phyloP scores from a whole-genome alignment of 2,888 invertebrate genomes.

The Drosophila robusta region DNA sequence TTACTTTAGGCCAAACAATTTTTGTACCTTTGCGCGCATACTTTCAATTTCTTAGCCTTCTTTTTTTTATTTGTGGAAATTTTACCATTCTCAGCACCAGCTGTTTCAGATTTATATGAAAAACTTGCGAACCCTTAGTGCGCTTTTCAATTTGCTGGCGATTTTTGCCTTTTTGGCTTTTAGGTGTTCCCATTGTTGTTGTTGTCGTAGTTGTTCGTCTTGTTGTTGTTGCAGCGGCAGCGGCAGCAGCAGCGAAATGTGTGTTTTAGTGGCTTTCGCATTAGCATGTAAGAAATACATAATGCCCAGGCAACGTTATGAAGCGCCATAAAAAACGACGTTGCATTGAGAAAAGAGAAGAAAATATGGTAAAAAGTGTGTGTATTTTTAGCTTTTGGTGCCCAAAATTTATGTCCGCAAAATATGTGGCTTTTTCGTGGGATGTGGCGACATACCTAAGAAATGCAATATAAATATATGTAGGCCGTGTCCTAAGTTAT shows the following conservation, averaged over 20 bases:
- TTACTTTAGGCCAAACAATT: constrained; percentile 34
- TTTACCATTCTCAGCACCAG: constrained; percentile 45
- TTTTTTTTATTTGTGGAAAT: constrained; percentile 2
- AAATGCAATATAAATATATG: constrained; percentile 31
- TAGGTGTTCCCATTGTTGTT: constrained; percentile 19
- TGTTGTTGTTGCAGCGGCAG: constrained; percentile 24
- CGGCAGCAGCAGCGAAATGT: constrained; percentile 56
- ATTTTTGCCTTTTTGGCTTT: constrained; percentile 53
- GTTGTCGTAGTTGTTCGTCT: constrained; percentile 18
- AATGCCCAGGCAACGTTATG: constrained; percentile 45
- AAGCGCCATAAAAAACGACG: constrained; percentile 55
- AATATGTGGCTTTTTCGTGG: constrained; percentile 58
- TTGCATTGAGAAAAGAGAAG: constrained; percentile 38
- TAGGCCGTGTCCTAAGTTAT: constrained; percentile 30
- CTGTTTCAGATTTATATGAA: constrained; percentile 75
- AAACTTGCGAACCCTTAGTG: constrained; percentile 63
- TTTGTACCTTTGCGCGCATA: constrained; percentile 49
- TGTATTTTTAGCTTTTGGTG: constrained; percentile 44
- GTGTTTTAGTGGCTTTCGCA: constrained; percentile 77
- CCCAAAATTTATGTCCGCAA: constrained; percentile 64
- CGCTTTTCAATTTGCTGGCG: constrained; percentile 69
- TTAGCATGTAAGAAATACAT: constrained; percentile 71
- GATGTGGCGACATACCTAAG: constrained; percentile 22
- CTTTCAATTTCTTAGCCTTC: constrained; percentile 45
- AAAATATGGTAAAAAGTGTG: constrained; percentile 39